Conservation (phyloP, 2,888 invertebrate species). For the Rutpela maculata region DNA sequence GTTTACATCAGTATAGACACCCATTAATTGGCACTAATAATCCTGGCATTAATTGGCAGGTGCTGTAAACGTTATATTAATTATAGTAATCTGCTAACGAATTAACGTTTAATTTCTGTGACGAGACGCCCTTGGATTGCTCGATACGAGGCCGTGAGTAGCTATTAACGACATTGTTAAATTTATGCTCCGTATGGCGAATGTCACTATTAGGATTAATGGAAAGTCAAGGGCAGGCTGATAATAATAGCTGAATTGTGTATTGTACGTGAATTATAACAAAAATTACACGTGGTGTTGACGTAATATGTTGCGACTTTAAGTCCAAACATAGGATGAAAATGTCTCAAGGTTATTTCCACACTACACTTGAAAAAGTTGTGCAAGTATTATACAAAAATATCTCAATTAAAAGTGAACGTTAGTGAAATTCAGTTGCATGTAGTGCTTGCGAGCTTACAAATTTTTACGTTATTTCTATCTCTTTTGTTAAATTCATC, state of each 20-base stretch:
- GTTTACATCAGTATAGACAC: background rate
- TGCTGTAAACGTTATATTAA: background rate
- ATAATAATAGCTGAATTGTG: background rate
- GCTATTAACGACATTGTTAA: constrained; percentile 16
- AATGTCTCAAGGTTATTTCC: too few relatives aligned
- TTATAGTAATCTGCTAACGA: background rate
- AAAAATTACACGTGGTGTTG: background rate
- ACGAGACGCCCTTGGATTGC: constrained; percentile 7
- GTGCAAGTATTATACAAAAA: too few relatives aligned
- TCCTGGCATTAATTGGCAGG: background rate
- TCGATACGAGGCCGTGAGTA: background rate
- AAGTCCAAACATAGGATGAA: too few relatives aligned
- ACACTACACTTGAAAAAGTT: too few relatives aligned
- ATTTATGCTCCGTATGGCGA: constrained; percentile 7
- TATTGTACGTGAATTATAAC: background rate
- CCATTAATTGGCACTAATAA: background rate
- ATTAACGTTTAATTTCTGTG: background rate
- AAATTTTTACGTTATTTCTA: too few relatives aligned
- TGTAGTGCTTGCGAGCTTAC: too few relatives aligned
- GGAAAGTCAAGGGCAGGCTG: constrained; percentile 30
- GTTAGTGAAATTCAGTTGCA: too few relatives aligned
- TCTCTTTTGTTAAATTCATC: too few relatives aligned
- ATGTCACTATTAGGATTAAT: constrained; percentile 10
- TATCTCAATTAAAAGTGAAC: too few relatives aligned
- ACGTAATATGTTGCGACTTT: too few relatives aligned